Percentiles rank a stretch among this genome's conserved stretches.
phyloP scores from a whole-genome alignment of 2,113 vertebrate genomes.

The Phaethon lepturus region DNA sequence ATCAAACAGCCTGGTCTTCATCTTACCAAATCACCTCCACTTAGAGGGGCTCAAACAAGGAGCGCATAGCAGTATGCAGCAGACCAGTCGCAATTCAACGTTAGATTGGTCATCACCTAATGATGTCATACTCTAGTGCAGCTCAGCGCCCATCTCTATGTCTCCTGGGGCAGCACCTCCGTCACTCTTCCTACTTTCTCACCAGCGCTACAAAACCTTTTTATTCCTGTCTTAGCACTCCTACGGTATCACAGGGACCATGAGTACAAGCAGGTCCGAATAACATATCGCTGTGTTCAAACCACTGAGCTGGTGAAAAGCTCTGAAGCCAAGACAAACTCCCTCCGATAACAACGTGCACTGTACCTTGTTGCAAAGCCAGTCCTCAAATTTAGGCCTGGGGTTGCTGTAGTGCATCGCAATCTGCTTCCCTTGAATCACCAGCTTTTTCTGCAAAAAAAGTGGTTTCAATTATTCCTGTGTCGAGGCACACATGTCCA shows the following conservation, averaged over 20 bases:
- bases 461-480: conserved; percentile 80
- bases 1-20: background rate
- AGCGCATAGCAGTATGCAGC: background rate
- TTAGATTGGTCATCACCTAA: background rate
- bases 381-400: conserved; percentile 97
- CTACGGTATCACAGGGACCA: rapidly evolving
- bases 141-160: background rate
- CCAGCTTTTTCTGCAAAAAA: conserved; percentile 96
- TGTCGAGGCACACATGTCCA: conserved; percentile 68
- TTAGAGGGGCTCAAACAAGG: background rate
- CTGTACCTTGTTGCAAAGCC: conserved; percentile 97
- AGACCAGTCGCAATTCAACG: background rate
- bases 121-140: rapidly evolving
- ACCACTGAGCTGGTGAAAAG: background rate
- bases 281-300: rapidly evolving
- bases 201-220: background rate
- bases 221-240: background rate
- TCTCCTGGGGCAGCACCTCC: background rate
- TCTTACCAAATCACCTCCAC: background rate
- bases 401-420: conserved; percentile 99
- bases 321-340: background rate
- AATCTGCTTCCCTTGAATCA: conserved; percentile 95
- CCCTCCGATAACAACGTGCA: background rate
- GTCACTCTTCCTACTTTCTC: background rate
- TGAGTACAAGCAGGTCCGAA: rapidly evolving